Evolutionary conservation across 1,140 invertebrate genomes (phyloP), one percentile per base, ranked within the genome.

Genomic region (Drosophila subpulchrella): DNA sequence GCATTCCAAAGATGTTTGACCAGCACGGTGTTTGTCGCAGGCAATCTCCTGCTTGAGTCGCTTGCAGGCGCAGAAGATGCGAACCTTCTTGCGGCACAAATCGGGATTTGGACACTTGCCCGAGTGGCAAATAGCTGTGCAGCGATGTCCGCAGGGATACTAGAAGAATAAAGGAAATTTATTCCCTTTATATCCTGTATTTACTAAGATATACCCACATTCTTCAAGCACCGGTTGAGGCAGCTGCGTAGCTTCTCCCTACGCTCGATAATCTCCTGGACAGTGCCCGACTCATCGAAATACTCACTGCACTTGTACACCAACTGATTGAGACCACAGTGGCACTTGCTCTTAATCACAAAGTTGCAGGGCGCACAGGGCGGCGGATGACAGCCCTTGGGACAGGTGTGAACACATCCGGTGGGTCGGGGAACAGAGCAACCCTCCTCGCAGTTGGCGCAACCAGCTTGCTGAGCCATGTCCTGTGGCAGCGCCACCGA

Each of bases 141-240:
- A 98, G 12, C 95, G 94, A 93, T 98, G 97, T 1, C 95, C 95
- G 89, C 96, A 96, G 24, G 93, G 75, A 78, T 95, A 95, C 94
- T 95, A 62, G 15, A 93, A 94, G 73, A 51, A 13, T 36, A 67
- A 0, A 0, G 5, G 3, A 39, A 20, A 41, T 44, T 17, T 2
- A 30, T 10, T 10, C 1, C 13, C 20, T 11, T 13, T 5, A 60
- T 8, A 27, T 27, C 0, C 17, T 17, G 0, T 4, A 39, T 27
- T 3, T 15, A 4, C 2, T 24, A 10, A 5, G 0, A 0, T 10
- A n/a, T 70, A 93, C 93, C 94, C 93, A 97, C 96, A 93, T 94
- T 95, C 93, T 96, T 97, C 2, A 97, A 96, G 91, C 98, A 99
- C 63, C 96, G 96, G 91, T 97, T 97, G n/a, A 75, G 89, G 39